These are phyloP conservation scores for Poliocrania exsul DNA, from an alignment of 2,797 vertebrate genomes.

Conservation along the genomic window DNA sequence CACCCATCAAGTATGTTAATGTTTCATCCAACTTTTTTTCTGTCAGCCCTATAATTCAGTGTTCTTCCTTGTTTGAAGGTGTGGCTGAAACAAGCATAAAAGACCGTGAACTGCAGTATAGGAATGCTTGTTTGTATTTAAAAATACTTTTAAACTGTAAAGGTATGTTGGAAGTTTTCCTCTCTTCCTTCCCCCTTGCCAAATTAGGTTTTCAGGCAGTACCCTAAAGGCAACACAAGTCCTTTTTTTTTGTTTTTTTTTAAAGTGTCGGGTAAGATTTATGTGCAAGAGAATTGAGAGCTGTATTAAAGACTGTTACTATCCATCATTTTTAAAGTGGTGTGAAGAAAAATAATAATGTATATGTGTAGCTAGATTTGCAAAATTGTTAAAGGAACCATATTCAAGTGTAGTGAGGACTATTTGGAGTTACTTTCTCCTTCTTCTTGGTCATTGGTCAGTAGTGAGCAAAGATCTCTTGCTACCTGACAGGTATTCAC, in stretches of 20 bases:
- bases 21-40: constrained; percentile 43
- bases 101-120: not conserved
- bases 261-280: not conserved
- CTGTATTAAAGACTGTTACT: constrained; percentile 22
- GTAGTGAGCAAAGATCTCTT: not conserved
- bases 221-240: not conserved
- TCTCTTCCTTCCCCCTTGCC: not conserved
- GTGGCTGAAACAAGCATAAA: not conserved
- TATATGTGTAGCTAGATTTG: constrained; percentile 8
- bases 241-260: not conserved
- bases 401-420: not conserved
- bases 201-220: not conserved
- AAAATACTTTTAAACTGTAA: not conserved
- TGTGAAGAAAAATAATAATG: not conserved
- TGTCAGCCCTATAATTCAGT: constrained; percentile 36
- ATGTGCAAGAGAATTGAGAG: constrained; percentile 23
- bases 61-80: not conserved
- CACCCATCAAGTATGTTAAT: constrained; percentile 27
- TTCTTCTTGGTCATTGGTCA: not conserved
- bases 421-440: not conserved
- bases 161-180: not conserved
- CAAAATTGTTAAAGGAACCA: constrained; percentile 7
- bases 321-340: constrained; percentile 38
- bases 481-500: not conserved
- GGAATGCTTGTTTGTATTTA: not conserved